Evolutionary conservation across 1,140 invertebrate genomes (phyloP), one percentile per base, ranked within the genome.

Genomic region (Zaprionus gabonicus): DNA sequence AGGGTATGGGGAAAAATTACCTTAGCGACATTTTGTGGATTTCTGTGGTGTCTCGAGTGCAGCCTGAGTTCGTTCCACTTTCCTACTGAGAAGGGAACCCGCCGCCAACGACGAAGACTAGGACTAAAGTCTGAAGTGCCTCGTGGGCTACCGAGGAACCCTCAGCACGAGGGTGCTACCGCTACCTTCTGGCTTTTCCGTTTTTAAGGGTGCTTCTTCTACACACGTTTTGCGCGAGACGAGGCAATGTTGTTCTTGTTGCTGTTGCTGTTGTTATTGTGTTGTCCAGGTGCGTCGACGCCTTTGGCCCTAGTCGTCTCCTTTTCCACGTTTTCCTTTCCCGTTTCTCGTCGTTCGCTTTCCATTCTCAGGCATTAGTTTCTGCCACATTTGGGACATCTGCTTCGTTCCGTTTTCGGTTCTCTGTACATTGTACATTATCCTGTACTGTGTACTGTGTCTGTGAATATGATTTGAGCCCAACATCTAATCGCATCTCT

Each of bases 181-280:
- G 41, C 41, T 49, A 55, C 60, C 60, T 63, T 80, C 70, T 62
- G 71, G 67, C 38, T 77, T 85, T 87, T 78, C 53, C 66, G 38
- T 68, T 79, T 46, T 90, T 73, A 87, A 73, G 84, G 84, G 84
- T 88, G 85, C 81, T 88, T 88, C 78, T 78, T 51, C 34, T 51
- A 73, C n/a, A n/a, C n/a, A 17, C 41, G 44, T 56, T 78, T 88
- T 81, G 84, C 68, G 79, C 82, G 82, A 82, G 82, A 69, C 69
- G 70, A 59, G 31, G 9, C 9, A 2, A 34, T 34, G 31, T 17
- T n/a, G 41, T 17, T 5, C 15, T 44, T 17, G n/a, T 31, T 31
- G 6, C 1, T n/a, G n/a, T 3, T 6, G 15, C 17, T 17, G n/a
- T 34, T 34, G 20, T 20, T 20, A 31, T 31, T 31, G 31, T 34